A percentile compares a stretch with the other conserved stretches of the same genome.
These are phyloP conservation scores for Scleropages formosus DNA, from an alignment of 2,797 vertebrate species.

Conservation along the genomic window DNA sequence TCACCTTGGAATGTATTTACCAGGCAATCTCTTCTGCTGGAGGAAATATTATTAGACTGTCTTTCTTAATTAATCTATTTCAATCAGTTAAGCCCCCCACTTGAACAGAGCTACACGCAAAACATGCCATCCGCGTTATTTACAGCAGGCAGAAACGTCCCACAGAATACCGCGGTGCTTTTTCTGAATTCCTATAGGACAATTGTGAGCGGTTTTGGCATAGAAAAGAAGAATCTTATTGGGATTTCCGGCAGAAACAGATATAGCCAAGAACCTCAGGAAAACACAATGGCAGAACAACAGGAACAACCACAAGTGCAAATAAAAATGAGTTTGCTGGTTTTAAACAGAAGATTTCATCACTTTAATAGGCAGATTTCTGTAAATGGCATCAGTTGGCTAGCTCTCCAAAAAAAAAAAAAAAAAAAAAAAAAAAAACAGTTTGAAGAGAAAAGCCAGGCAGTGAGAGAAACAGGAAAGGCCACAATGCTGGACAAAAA, in stretches of 20 bases:
- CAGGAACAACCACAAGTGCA: neutral
- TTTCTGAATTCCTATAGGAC: neutral
- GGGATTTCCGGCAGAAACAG: slow-evolving; percentile 11
- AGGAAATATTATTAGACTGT: no score
- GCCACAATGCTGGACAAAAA: neutral
- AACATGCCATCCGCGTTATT: neutral
- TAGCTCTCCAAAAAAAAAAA: neutral
- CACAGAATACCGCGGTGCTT: neutral
- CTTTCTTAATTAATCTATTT: neutral
- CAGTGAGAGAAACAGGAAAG: neutral
- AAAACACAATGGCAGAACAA: neutral
- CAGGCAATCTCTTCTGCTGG: no score
- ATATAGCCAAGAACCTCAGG: neutral
- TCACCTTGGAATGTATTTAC: no score
- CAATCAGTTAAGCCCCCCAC: neutral
- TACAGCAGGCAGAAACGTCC: neutral
- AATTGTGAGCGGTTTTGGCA: neutral
- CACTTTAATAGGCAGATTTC: neutral
- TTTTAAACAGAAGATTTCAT: neutral
- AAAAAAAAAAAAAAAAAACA: neutral
- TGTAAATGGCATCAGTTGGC: neutral
- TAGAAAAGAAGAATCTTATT: neutral
- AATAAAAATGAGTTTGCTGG: neutral
- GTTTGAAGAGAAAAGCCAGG: neutral
- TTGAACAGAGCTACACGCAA: neutral